Evolutionary conservation across 2,888 invertebrate genomes (phyloP), one percentile per base, ranked within the genome.

Genomic region (Esperia sulphurella): DNA sequence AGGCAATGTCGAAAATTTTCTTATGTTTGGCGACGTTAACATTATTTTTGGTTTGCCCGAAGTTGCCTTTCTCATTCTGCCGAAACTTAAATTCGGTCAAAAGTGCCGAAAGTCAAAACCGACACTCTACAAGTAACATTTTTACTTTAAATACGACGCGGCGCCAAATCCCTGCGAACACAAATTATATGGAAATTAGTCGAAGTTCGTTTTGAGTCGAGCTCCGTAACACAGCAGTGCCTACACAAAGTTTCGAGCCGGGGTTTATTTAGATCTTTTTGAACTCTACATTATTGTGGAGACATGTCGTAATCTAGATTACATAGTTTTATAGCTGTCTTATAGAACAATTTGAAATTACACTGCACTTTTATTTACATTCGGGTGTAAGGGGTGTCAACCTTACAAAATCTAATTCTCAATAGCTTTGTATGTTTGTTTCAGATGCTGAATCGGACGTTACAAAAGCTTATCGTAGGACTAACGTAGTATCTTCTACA

Each of bases 391-490:
- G n/a, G n/a, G n/a, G n/a, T n/a, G n/a, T n/a, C n/a, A n/a, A n/a
- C n/a, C n/a, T n/a, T n/a, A n/a, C n/a, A n/a, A n/a, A n/a, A n/a
- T n/a, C n/a, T n/a, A n/a, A n/a, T n/a, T n/a, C n/a, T n/a, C n/a
- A n/a, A n/a, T n/a, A 33, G 33, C 33, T 33, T 21, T 21, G n/a
- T 57, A 51, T 57, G 50, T 57, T 85, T 83, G 80, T 88, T 88
- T 50, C 86, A 89, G 88, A 88, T 89, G 88, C 79, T 83, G 65
- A 78, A 79, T 69, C 88, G 88, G 85, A 89, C 88, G 87, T 89
- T 88, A 57, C 71, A 65, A 66, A 63, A 68, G 57, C 61, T 59
- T 49, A 54, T 55, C 48, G 54, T 80, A 83, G 74, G 71, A 66
- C 65, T 76, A 76, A 77, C 76, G 48, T 79, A 81, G 71, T 10